Base-by-base conservation (phyloP, 2,888 invertebrate genomes). In the Melanophora roralis region DNA sequence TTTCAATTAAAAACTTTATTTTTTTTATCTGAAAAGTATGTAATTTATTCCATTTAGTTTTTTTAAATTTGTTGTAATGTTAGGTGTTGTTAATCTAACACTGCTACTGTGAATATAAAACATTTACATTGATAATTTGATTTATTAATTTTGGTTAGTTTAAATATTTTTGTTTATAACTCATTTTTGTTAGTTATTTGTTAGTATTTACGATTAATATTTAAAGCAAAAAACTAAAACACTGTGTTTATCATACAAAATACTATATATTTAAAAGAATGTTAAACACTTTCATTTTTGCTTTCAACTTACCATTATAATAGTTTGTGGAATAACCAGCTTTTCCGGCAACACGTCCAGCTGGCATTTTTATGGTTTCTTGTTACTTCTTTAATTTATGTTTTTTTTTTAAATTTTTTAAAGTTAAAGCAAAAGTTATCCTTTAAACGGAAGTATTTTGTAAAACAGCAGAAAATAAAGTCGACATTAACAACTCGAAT, bases 341-440 rank as follows among this genome's bases (percentile, higher is more conserved):
- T 83, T 90, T 90, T 81, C 90, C 90, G 82, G 90, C 90, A 77
- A 90, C 90, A 77, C 90, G 88, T 85, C 90, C 90, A 60, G 89
- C 89, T 85, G 89, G 89, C 89, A 89, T 89, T 84, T 84, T 86
- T 68, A 16, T 73, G 71, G 14, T 62, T 78, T 5, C 34, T 43
- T 6, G 38, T 32, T 59, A 51, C 51, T 47, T 55, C 6, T 55
- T 34, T 27, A 9, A 32, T 45, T 21, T 53, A 40, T 60, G 43
- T 14, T 16, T 34, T 59, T 40, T 64, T 38, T 51, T 9, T 1
- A 38, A 59, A 36, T 16, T 34, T 43, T 11, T 40, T 62, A 0
- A 14, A 47, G 40, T 64, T 38, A 12, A 8, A 27, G 27, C 1
- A 47, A 64, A 69, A 32, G 62, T 55, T 76, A n/a, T 68, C 14